A percentile compares a stretch with the other conserved stretches of the same genome.
These are phyloP conservation scores for Gadus chalcogrammus DNA, from an alignment of 2,113 vertebrate species.

Conservation along the genomic window DNA sequence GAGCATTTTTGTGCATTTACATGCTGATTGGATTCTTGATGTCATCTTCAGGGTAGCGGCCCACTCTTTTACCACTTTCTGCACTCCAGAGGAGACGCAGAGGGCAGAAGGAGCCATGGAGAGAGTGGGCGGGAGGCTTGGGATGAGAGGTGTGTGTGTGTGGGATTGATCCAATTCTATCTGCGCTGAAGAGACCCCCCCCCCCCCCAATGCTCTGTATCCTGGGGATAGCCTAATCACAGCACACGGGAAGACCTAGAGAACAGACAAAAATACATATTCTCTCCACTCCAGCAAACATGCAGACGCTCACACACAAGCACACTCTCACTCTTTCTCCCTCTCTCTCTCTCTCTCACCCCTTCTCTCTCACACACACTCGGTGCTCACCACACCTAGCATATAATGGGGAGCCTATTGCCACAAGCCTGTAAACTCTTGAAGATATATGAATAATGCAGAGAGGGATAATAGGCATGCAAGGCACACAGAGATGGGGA, in stretches of 20 bases:
- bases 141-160: slow-evolving; percentile 47
- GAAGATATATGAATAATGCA: slow-evolving; percentile 61
- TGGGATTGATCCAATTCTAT: slow-evolving; percentile 78
- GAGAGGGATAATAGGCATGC: slow-evolving; percentile 55
- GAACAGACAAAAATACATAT: not conserved
- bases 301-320: not conserved
- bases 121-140: slow-evolving; percentile 21
- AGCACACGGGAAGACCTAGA: slow-evolving; percentile 30
- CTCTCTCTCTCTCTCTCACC: not conserved
- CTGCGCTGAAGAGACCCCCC: slow-evolving; percentile 88
- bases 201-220: slow-evolving; percentile 56
- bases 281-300: not conserved
- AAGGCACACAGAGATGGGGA: slow-evolving; percentile 34
- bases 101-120: slow-evolving; percentile 10
- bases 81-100: slow-evolving; percentile 64
- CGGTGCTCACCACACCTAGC: slow-evolving; percentile 34
- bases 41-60: slow-evolving; percentile 71
- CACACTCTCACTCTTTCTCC: slow-evolving; percentile 2
- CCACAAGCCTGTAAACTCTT: slow-evolving; percentile 31
- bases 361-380: not conserved
- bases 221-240: slow-evolving; percentile 80
- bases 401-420: slow-evolving; percentile 42
- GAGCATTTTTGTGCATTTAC: slow-evolving; percentile 71
- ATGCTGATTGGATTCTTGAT: slow-evolving; percentile 90
- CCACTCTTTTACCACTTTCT: slow-evolving; percentile 50